phyloP scores from a whole-genome alignment of 2,113 vertebrate genomes.

The Nansenia antarctica region DNA sequence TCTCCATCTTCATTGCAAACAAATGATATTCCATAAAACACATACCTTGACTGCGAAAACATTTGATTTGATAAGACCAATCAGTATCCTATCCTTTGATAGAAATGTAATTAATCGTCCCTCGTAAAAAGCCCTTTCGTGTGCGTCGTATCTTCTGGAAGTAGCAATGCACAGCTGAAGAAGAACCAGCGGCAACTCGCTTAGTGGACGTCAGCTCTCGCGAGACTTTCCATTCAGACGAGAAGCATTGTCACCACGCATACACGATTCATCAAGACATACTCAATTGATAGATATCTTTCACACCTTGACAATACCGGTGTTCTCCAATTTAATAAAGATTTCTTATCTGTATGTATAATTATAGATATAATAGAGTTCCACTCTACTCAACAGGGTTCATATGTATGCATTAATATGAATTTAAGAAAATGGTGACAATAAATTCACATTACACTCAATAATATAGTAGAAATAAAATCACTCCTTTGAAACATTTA shows the following conservation, averaged over 20 bases:
- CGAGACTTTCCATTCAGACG: neutral
- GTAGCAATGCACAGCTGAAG: neutral
- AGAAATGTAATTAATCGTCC: neutral
- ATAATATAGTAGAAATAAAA: too few relatives aligned
- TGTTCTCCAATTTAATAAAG: too few relatives aligned
- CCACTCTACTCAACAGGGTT: too few relatives aligned
- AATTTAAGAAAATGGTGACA: too few relatives aligned
- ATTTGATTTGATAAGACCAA: neutral
- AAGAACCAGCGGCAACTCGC: neutral
- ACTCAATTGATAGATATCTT: too few relatives aligned
- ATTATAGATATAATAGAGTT: too few relatives aligned
- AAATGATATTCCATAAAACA: neutral
- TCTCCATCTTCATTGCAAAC: slow-evolving; percentile 3
- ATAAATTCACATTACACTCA: too few relatives aligned
- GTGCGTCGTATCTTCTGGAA: neutral
- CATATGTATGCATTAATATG: too few relatives aligned
- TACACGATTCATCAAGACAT: too few relatives aligned
- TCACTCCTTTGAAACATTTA: neutral
- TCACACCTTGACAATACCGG: too few relatives aligned
- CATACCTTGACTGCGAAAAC: neutral
- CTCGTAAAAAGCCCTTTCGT: neutral
- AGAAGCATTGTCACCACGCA: too few relatives aligned
- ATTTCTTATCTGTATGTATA: too few relatives aligned
- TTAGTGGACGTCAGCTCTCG: neutral
- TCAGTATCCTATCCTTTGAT: neutral